Conservation (phyloP, 2,797 vertebrate species). For the Hippoglossus hippoglossus region DNA sequence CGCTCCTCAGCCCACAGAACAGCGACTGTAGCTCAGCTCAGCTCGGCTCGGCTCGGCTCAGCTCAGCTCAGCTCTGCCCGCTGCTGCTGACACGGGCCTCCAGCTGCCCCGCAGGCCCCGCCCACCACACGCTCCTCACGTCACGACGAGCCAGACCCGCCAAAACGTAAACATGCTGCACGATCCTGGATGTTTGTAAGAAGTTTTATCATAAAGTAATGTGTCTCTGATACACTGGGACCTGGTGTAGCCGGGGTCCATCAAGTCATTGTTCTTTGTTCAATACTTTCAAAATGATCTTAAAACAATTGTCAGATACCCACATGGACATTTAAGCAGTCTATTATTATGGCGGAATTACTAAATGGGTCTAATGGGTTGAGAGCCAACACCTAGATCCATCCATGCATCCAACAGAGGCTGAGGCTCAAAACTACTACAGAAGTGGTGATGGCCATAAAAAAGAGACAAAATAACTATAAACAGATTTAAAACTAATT, state of each 20-base stretch:
- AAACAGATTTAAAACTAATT: too few species aligned
- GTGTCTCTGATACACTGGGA: too few species aligned
- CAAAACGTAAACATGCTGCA: slow-evolving; percentile 38
- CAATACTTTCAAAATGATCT: not conserved
- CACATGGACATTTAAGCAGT: not conserved
- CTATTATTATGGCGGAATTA: not conserved
- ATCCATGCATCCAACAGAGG: too few species aligned
- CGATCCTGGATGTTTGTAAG: too few species aligned
- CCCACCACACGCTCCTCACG: slow-evolving; percentile 19
- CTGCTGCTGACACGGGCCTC: slow-evolving; percentile 27
- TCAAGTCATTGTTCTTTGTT: not conserved
- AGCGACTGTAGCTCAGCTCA: not conserved
- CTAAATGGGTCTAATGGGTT: not conserved
- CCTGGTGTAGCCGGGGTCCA: too few species aligned
- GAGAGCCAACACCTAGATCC: too few species aligned
- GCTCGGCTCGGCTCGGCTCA: slow-evolving; percentile 8
- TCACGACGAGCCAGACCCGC: slow-evolving; percentile 40
- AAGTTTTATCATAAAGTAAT: too few species aligned
- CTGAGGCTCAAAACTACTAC: too few species aligned
- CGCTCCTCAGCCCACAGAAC: slow-evolving; percentile 17
- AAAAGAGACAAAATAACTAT: too few species aligned
- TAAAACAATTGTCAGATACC: too few species aligned
- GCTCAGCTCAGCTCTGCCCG: slow-evolving; percentile 11
- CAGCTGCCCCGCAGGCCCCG: slow-evolving; percentile 24
- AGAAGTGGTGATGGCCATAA: not conserved